Conservation (phyloP, 2,797 vertebrate species). For the Hemibagrus guttatus region DNA sequence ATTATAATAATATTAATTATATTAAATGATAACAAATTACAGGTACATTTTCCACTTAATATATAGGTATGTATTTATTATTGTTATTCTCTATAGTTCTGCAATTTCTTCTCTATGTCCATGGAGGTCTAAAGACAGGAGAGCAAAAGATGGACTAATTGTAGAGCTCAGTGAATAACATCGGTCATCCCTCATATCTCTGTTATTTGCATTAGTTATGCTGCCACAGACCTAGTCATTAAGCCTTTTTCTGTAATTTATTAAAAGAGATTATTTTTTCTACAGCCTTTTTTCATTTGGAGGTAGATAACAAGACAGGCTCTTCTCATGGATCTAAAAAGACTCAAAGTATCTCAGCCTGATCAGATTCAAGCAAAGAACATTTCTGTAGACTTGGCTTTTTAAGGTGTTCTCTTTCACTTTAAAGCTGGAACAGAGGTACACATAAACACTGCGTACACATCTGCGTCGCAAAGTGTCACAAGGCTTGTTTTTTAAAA, state of each 20-base stretch:
- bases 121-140: not conserved
- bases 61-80: not conserved
- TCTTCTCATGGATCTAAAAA: not conserved
- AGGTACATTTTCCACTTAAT: not conserved
- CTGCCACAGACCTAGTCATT: constrained; percentile 68
- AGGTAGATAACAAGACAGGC: constrained; percentile 24
- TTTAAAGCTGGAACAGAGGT: not conserved
- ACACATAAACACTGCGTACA: not conserved
- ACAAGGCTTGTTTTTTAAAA: not conserved
- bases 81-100: too few species aligned
- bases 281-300: constrained; percentile 52
- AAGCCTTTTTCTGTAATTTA: constrained; percentile 59
- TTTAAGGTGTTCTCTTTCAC: not conserved
- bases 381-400: not conserved
- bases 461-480: not conserved
- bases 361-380: constrained; percentile 35
- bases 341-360: not conserved
- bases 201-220: constrained; percentile 8
- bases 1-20: too few species aligned
- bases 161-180: not conserved
- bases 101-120: not conserved
- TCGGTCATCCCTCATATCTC: not conserved
- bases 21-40: too few species aligned
- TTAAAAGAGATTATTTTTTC: constrained; percentile 60
- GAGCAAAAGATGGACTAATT: not conserved